Evolutionary conservation across 2,888 invertebrate genomes (phyloP).

Genomic region (Bedellia somnulentella): DNA sequence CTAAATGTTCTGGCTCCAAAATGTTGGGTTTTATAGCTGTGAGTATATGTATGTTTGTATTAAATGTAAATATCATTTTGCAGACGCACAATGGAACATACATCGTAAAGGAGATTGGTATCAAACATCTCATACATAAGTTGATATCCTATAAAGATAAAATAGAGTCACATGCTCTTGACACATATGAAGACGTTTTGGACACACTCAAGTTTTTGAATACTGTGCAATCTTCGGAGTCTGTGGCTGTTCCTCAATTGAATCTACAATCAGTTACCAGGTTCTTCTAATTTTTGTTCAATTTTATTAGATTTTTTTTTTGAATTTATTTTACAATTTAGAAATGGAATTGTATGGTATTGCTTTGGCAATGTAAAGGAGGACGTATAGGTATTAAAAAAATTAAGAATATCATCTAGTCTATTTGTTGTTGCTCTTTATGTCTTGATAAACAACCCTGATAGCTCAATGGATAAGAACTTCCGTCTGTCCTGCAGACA

Average conservation of each 20-base stretch:
- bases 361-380: too few relatives aligned
- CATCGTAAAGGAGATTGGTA: slow-evolving; percentile 51
- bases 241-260: slow-evolving; percentile 27
- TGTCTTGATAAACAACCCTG: too few relatives aligned
- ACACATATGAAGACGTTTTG: slow-evolving; percentile 40
- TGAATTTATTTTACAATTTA: not conserved
- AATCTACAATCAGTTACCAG: slow-evolving; percentile 42
- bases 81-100: slow-evolving; percentile 56
- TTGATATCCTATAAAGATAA: slow-evolving; percentile 37
- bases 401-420: too few relatives aligned
- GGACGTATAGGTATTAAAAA: too few relatives aligned
- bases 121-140: slow-evolving; percentile 30
- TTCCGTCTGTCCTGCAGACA: too few relatives aligned
- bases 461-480: too few relatives aligned
- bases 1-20: too few relatives aligned
- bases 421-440: too few relatives aligned
- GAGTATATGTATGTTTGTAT: too few relatives aligned
- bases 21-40: too few relatives aligned
- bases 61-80: too few relatives aligned
- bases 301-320: slow-evolving; percentile 17
- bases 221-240: slow-evolving; percentile 35
- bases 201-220: slow-evolving; percentile 38
- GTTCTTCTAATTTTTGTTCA: slow-evolving; percentile 24
- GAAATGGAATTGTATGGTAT: not conserved
- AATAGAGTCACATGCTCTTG: slow-evolving; percentile 32